Percentiles rank a stretch among this genome's conserved stretches.
Evolutionary conservation across 2,888 invertebrate species (phyloP).

Genomic region (Parnassius mnemosyne): DNA sequence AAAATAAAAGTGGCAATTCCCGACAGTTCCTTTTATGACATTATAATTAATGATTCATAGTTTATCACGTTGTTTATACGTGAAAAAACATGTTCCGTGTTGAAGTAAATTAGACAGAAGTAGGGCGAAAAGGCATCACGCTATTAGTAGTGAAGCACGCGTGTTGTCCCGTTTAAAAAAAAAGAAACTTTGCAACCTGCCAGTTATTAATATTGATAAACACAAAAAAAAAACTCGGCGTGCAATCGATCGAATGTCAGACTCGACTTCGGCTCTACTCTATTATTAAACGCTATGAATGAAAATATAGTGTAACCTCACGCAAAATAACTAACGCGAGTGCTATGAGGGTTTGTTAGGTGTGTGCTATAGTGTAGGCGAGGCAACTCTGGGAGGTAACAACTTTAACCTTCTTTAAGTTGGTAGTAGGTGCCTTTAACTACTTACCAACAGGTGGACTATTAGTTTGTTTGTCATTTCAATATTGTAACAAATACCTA

Average conservation of each 20-base stretch:
- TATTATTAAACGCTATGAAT: slow-evolving; percentile 61
- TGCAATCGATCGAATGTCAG: slow-evolving; percentile 39
- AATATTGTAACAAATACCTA: too few species aligned
- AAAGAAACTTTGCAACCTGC: neutral
- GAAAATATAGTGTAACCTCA: slow-evolving; percentile 57
- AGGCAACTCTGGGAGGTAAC: neutral
- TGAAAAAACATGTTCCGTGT: neutral
- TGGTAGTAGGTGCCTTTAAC: too few species aligned
- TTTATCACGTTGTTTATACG: neutral
- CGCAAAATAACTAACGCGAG: slow-evolving; percentile 51
- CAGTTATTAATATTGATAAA: slow-evolving; percentile 30
- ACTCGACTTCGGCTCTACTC: slow-evolving; percentile 32
- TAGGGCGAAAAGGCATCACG: slow-evolving; percentile 6
- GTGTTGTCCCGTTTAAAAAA: slow-evolving; percentile 29
- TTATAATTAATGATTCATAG: neutral
- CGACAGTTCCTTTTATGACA: neutral
- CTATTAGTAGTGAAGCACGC: slow-evolving; percentile 1
- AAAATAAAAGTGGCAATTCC: neutral
- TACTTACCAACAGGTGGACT: too few species aligned
- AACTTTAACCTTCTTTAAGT: too few species aligned
- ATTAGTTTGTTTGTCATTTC: too few species aligned
- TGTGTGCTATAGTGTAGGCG: neutral
- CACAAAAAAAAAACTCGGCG: slow-evolving; percentile 21
- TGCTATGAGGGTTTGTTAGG: slow-evolving; percentile 34
- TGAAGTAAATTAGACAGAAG: slow-evolving; percentile 1